A percentile compares a stretch with the other conserved stretches of the same genome.
These are phyloP conservation scores for Rhinogobius similis DNA, from an alignment of 2,113 vertebrate genomes.

Conservation along the genomic window DNA sequence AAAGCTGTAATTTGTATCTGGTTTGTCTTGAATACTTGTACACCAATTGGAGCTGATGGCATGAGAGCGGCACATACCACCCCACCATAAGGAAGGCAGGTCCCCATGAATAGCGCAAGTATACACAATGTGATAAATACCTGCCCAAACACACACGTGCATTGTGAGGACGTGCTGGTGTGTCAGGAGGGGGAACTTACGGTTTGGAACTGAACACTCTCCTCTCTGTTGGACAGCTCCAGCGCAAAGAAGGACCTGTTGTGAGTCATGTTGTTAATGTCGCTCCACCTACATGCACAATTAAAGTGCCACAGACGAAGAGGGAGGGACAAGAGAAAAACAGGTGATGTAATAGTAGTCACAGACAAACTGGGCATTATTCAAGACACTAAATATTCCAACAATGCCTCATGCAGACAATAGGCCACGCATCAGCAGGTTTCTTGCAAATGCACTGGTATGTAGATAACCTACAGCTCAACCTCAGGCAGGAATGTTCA, in stretches of 20 bases:
- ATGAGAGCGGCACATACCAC: no score
- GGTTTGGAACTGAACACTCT: constrained; percentile 97
- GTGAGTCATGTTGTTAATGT: constrained; percentile 98
- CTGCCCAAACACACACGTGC: constrained; percentile 15
- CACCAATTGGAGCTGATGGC: no score
- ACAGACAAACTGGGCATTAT: constrained; percentile 14
- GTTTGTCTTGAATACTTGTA: no score
- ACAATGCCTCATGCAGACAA: not conserved
- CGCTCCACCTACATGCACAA: constrained; percentile 87
- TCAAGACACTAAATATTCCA: constrained; percentile 19
- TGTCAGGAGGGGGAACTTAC: constrained; percentile 79
- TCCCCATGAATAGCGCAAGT: no score
- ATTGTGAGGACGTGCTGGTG: constrained; percentile 23
- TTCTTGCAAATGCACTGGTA: constrained; percentile 2
- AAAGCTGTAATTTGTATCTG: no score
- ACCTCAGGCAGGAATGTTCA: constrained; percentile 7
- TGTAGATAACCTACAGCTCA: constrained; percentile 12
- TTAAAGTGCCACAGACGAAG: constrained; percentile 36
- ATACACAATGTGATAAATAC: no score
- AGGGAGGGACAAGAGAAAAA: constrained; percentile 15
- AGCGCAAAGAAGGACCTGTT: constrained; percentile 96
- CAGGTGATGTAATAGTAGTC: constrained; percentile 40
- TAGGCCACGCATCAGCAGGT: constrained; percentile 3
- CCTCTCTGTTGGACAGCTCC: constrained; percentile 93
- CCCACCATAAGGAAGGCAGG: no score